Percentiles rank a stretch among this genome's conserved stretches.
These are phyloP conservation scores for Heterochromis multidens DNA, from an alignment of 2,113 vertebrate genomes.

Conservation along the genomic window DNA sequence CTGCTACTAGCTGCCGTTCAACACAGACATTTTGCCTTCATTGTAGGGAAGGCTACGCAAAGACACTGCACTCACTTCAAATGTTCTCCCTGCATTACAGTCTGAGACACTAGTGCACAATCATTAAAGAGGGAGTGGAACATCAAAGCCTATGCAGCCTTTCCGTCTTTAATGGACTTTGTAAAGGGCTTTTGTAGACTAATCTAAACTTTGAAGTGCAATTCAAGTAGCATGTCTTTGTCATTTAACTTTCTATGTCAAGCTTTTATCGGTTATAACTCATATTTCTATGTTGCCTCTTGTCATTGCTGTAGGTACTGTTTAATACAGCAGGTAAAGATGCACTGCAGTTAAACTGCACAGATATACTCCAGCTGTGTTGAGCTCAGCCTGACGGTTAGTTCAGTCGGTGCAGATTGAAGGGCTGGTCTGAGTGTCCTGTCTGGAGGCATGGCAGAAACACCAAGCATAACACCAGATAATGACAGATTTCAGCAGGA, in stretches of 20 bases:
- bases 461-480: not conserved
- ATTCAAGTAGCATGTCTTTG: not conserved
- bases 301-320: not conserved
- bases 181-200: not conserved
- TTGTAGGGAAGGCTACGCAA: not conserved
- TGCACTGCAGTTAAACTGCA: not conserved
- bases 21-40: not conserved
- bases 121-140: conserved; percentile 21
- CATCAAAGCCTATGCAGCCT: conserved; percentile 19
- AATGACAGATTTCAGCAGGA: not conserved
- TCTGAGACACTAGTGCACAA: not conserved
- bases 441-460: not conserved
- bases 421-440: not conserved
- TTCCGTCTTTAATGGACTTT: conserved; percentile 17
- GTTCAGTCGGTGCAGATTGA: not conserved
- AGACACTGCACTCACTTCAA: not conserved
- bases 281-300: not conserved
- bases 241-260: not conserved
- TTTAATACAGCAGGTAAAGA: not conserved
- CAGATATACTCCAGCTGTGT: not conserved
- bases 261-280: not conserved
- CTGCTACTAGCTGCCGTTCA: not conserved
- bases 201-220: conserved; percentile 10
- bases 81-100: not conserved
- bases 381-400: not conserved